Evolutionary conservation across 2,797 vertebrate species (phyloP), one percentile per base, ranked within the genome.

Genomic region (Coregonus sp.): DNA sequence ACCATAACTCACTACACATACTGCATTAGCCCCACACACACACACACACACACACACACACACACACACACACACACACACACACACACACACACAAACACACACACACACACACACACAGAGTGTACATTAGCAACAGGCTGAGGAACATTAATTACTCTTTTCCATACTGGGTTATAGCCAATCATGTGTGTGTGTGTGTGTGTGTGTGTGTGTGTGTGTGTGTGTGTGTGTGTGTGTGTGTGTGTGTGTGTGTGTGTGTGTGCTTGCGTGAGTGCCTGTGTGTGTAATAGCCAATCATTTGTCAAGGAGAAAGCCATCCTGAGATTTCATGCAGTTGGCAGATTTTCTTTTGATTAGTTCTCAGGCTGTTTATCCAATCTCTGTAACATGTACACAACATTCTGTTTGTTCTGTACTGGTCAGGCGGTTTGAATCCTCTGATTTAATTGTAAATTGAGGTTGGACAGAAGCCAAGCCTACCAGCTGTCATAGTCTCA

Each of bases 291-390:
- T 79, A 86, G 9, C 73, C 81, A 86, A 87, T 88, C 79, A 84
- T 78, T 75, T 83, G 35, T 20, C 72, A 29, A 33, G 75, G 82
- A 74, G 56, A 87, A 86, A 87, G 50, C 74, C 72, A 63, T 78
- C 78, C 74, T 78, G 79, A 68, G 74, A 83, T 89, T 87, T 82
- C 83, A 86, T 89, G 78, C 80, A 86, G 75, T 76, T 81, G 75
- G 79, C 84, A 86, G 81, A 86, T 85, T 89, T 82, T 81, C 73
- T 80, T 29, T 79, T 77, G 47, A 83, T 86, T 79, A 78, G 9
- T 47, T 47, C 40, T 47, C 40, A 47, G 77, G 5, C 1, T 40
- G 40, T 47, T 47, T 11, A 47, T 47, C 9, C 40, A 47, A 47
- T 2, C 40, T 47, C 40, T 47, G 9, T 47, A 47, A 11, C 40